These are phyloP conservation scores for Peromyscus nudipes DNA, from an alignment of 2,797 vertebrate genomes.

Conservation along the genomic window DNA sequence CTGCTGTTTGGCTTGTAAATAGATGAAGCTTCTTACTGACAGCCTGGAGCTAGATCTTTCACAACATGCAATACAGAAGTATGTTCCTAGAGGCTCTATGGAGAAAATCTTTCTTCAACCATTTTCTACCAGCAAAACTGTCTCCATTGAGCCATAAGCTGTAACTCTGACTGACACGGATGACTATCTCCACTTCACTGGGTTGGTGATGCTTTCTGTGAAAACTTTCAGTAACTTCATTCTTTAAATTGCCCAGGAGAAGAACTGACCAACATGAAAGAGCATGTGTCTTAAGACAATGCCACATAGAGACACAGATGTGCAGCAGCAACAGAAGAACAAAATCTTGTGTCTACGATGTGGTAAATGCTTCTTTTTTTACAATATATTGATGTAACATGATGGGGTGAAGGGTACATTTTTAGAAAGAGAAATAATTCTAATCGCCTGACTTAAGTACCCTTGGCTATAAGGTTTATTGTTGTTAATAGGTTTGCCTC, in stretches of 20 bases:
- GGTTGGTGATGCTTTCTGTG: not conserved
- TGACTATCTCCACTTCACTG: not conserved
- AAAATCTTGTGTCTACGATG: not conserved
- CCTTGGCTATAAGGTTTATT: constrained; percentile 50
- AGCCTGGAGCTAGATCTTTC: constrained; percentile 31
- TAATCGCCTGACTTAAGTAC: constrained; percentile 68
- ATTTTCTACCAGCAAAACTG: not conserved
- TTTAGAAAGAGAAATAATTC: constrained; percentile 62
- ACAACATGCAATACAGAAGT: not conserved
- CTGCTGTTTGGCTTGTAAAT: constrained; percentile 31
- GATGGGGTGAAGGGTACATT: not conserved
- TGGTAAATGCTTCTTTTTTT: not conserved
- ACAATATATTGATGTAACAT: not conserved
- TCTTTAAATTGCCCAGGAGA: not conserved
- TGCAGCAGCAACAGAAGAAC: not conserved
- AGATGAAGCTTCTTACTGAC: constrained; percentile 11
- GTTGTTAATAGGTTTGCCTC: constrained; percentile 44
- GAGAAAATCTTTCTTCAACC: not conserved
- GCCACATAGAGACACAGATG: not conserved
- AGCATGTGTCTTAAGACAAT: not conserved
- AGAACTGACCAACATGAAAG: not conserved
- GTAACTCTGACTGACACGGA: not conserved
- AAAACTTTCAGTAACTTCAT: not conserved
- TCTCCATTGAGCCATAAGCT: not conserved
- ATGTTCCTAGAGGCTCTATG: not conserved